phyloP scores from a whole-genome alignment of 2,113 vertebrate species.

The Furnarius figulus region DNA sequence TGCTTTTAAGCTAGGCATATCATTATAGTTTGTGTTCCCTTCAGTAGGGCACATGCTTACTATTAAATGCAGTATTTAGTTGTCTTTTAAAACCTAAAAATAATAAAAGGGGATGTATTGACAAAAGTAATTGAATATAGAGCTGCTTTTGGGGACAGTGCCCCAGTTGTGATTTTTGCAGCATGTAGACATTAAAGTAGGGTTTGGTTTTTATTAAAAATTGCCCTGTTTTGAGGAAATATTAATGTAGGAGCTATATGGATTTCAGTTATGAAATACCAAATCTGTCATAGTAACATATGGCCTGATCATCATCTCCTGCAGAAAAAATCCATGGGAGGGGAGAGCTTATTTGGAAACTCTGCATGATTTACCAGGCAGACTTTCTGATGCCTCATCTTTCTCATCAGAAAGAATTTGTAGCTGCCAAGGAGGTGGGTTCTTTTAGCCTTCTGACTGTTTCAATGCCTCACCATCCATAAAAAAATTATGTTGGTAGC shows the following conservation, averaged over 20 bases:
- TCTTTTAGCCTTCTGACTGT: background rate
- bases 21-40: slow-evolving; percentile 70
- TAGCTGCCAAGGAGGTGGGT: slow-evolving; percentile 19
- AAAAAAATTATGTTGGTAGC: background rate
- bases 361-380: slow-evolving; percentile 36
- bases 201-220: background rate
- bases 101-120: slow-evolving; percentile 36
- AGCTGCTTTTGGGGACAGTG: background rate
- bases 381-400: slow-evolving; percentile 42
- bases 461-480: background rate
- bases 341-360: slow-evolving; percentile 56
- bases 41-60: slow-evolving; percentile 41
- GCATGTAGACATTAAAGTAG: background rate
- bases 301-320: slow-evolving; percentile 29
- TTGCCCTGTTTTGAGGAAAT: background rate
- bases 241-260: background rate
- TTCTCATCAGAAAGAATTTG: slow-evolving; percentile 37
- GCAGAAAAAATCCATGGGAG: slow-evolving; percentile 49
- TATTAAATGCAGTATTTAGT: slow-evolving; percentile 69
- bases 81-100: slow-evolving; percentile 72
- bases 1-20: slow-evolving; percentile 82
- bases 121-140: slow-evolving; percentile 54
- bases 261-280: slow-evolving; percentile 38
- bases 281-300: slow-evolving; percentile 49
- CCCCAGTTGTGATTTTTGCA: background rate